Evolutionary conservation across 2,113 vertebrate genomes (phyloP).

Genomic region (Corvus moneduloides): DNA sequence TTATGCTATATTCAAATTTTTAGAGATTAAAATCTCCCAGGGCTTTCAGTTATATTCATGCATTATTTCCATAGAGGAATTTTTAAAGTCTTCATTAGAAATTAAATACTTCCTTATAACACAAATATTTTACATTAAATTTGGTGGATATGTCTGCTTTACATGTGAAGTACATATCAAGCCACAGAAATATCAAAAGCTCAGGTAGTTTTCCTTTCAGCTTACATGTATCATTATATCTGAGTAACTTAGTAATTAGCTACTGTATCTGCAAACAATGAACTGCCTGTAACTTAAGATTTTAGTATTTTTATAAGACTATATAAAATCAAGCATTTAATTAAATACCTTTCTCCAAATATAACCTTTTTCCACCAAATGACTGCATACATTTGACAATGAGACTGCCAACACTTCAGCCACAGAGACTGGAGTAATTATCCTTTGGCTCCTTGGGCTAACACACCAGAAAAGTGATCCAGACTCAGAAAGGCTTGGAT

Average conservation of each 20-base stretch:
- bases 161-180: background rate
- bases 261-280: background rate
- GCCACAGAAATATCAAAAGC: background rate
- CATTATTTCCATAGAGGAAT: background rate
- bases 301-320: background rate
- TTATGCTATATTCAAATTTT: background rate
- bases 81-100: background rate
- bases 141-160: background rate
- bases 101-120: background rate
- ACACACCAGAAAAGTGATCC: background rate
- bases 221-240: background rate
- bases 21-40: background rate
- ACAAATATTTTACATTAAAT: background rate
- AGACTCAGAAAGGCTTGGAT: background rate
- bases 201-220: background rate
- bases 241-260: background rate
- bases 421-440: background rate
- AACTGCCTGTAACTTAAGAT: background rate
- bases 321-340: background rate
- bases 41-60: background rate
- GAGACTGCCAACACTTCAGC: background rate
- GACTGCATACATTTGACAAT: background rate
- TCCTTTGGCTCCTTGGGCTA: background rate
- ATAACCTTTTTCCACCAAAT: background rate
- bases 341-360: background rate